A percentile compares a stretch with the other conserved stretches of the same genome.
Conservation (phyloP, 1,140 invertebrate genomes). For the Luehdorfia chinensis region DNA sequence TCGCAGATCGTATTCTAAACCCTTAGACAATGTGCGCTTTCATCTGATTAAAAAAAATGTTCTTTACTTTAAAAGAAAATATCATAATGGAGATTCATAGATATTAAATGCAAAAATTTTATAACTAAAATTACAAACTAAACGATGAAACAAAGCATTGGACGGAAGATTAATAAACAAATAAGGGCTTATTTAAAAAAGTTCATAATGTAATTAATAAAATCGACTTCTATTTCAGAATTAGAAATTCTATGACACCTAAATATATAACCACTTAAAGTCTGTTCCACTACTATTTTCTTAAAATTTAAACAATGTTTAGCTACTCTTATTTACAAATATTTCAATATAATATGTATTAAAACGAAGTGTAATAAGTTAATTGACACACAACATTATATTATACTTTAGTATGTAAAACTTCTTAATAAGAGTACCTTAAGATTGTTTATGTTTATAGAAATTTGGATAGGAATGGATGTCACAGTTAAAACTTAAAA, state of each 20-base stretch:
- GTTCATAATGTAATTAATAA: too few species aligned
- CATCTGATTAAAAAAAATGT: too few species aligned
- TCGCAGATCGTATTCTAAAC: too few species aligned
- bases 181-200: slow-evolving; percentile 28
- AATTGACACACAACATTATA: too few species aligned
- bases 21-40: too few species aligned
- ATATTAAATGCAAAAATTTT: not conserved
- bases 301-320: not conserved
- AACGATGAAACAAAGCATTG: slow-evolving; percentile 22
- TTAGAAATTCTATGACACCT: too few species aligned
- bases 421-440: too few species aligned
- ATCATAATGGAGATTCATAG: not conserved
- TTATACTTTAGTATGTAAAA: too few species aligned
- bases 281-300: not conserved
- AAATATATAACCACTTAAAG: not conserved
- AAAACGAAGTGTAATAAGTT: not conserved
- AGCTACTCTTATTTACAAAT: not conserved
- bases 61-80: not conserved
- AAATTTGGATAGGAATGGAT: too few species aligned
- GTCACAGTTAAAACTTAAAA: too few species aligned
- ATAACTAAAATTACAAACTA: not conserved
- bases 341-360: not conserved
- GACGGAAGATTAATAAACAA: slow-evolving; percentile 23
- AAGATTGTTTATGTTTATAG: too few species aligned
- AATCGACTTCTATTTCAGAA: too few species aligned